A percentile compares a stretch with the other conserved stretches of the same genome.
Conservation (phyloP, 1,140 invertebrate genomes). For the Akabosia matsudoensis region DNA sequence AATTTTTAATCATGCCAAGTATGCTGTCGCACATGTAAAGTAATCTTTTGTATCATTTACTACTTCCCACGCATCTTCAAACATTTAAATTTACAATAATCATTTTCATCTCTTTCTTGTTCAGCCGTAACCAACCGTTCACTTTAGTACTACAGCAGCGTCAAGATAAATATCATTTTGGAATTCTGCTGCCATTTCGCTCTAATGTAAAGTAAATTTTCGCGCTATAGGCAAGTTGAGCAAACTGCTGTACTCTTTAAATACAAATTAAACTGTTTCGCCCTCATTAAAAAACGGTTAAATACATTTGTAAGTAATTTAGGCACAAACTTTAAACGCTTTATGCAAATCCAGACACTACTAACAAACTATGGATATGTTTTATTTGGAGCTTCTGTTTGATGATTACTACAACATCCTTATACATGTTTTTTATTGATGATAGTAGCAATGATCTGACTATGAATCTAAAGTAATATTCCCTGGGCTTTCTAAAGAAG, state of each 20-base stretch:
- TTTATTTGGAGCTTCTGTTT: too few species aligned
- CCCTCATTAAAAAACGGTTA: too few species aligned
- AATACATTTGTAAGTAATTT: too few species aligned
- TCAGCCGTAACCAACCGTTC: neutral
- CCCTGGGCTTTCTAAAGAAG: neutral
- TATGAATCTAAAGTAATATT: neutral
- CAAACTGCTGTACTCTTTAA: too few species aligned
- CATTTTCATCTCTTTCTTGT: neutral
- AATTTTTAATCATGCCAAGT: neutral
- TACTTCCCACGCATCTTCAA: neutral
- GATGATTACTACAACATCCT: neutral
- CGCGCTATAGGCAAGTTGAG: too few species aligned
- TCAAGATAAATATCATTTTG: too few species aligned
- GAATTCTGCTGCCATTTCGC: too few species aligned
- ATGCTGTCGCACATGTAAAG: neutral
- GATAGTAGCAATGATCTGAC: neutral
- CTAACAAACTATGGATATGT: too few species aligned
- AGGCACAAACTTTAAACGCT: too few species aligned
- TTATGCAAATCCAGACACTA: too few species aligned
- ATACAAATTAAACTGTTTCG: too few species aligned
- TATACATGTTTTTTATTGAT: constrained; percentile 9
- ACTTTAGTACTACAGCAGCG: neutral
- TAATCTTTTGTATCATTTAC: constrained; percentile 2
- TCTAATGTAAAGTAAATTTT: too few species aligned
- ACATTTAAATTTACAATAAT: neutral